phyloP scores from a whole-genome alignment of 2,797 vertebrate genomes.

The Dicrostonyx torquatus region DNA sequence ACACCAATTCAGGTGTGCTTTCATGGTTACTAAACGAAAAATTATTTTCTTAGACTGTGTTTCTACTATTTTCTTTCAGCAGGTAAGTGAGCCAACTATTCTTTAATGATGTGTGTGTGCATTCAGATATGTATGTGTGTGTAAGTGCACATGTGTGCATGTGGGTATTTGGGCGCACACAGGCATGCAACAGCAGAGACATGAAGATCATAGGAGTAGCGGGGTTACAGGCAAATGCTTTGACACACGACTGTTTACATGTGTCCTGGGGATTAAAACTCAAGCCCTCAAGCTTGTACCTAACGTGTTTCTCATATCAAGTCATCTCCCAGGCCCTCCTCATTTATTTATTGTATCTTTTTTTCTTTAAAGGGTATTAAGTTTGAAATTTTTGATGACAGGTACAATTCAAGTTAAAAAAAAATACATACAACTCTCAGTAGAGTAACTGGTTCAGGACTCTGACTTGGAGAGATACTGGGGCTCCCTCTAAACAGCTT shows the following conservation, averaged over 20 bases:
- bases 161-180: neutral
- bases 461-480: neutral
- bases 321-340: neutral
- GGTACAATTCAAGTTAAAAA: conserved; percentile 19
- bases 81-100: neutral
- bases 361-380: conserved; percentile 16
- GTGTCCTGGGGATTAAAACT: neutral
- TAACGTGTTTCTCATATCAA: neutral
- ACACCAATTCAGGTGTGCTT: neutral
- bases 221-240: neutral
- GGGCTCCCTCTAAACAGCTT: conserved; percentile 43
- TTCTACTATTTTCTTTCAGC: conserved; percentile 48
- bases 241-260: neutral
- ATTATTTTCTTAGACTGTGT: neutral
- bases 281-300: neutral
- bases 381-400: conserved; percentile 10
- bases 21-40: neutral
- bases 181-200: neutral
- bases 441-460: conserved; percentile 39
- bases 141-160: neutral
- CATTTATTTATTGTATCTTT: neutral
- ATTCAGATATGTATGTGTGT: too few species aligned
- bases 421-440: conserved; percentile 4
- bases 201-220: neutral
- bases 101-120: neutral